Evolutionary conservation across 2,888 invertebrate genomes (phyloP).

Genomic region (Philonicus albiceps): DNA sequence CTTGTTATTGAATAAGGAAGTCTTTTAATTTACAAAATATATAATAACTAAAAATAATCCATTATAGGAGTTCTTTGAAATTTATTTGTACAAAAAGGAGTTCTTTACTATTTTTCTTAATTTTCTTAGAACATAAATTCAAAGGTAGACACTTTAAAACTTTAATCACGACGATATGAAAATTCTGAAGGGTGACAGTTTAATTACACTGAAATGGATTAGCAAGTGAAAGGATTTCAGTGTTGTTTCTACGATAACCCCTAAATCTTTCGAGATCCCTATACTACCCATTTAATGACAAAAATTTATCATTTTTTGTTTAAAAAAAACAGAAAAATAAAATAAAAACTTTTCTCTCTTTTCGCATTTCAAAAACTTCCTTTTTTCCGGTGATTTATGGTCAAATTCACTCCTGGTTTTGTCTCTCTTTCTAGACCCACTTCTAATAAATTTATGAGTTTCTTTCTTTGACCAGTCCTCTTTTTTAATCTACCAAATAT

Average conservation of each 20-base stretch:
- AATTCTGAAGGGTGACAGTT: background rate
- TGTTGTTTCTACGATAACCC: background rate
- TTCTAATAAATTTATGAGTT: constrained; percentile 21
- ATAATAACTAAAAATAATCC: too few species aligned
- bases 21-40: too few species aligned
- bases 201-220: constrained; percentile 1
- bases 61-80: too few species aligned
- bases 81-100: too few species aligned
- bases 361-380: constrained; percentile 15
- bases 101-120: background rate
- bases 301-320: constrained; percentile 10
- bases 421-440: background rate
- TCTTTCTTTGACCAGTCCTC: background rate
- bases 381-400: constrained; percentile 14
- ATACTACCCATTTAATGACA: background rate
- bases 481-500: background rate
- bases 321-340: too few species aligned
- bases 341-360: constrained; percentile 2
- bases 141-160: background rate
- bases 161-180: background rate
- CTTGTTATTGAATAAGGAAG: too few species aligned
- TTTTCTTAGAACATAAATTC: background rate
- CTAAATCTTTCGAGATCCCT: background rate
- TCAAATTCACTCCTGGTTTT: background rate
- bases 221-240: constrained; percentile 1